Percentiles rank a stretch among this genome's conserved stretches.
These are phyloP conservation scores for Alviniconcha marisindica DNA, from an alignment of 1,140 invertebrate species.

Conservation along the genomic window DNA sequence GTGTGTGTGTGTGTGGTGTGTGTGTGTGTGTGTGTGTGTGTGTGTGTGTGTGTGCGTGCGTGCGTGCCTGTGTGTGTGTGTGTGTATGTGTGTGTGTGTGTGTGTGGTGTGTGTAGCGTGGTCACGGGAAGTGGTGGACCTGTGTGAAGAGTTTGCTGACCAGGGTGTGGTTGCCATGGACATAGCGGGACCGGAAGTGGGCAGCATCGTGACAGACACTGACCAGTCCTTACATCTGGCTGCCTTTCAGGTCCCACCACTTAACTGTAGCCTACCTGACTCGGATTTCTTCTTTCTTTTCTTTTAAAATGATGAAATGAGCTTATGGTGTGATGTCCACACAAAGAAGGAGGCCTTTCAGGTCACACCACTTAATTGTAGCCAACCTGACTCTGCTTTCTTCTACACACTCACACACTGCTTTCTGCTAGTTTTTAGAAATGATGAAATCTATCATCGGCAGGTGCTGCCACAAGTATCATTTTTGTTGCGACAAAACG, in stretches of 20 bases:
- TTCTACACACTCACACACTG: too few relatives aligned
- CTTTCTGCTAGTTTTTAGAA: too few relatives aligned
- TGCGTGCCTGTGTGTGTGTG: not conserved
- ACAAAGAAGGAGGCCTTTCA: too few relatives aligned
- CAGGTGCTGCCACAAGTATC: too few relatives aligned
- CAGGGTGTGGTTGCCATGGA: constrained; percentile 81
- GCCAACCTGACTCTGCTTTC: too few relatives aligned
- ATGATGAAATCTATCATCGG: too few relatives aligned
- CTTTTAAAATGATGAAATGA: too few relatives aligned
- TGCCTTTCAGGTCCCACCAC: constrained; percentile 70
- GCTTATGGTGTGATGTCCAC: too few relatives aligned
- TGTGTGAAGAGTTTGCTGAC: constrained; percentile 77
- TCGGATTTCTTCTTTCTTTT: too few relatives aligned
- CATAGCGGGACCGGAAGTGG: constrained; percentile 78
- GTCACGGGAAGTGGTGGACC: constrained; percentile 76
- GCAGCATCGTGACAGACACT: constrained; percentile 59
- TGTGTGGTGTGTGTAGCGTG: constrained; percentile 67
- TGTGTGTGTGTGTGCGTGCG: not conserved
- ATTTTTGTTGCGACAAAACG: too few relatives aligned
- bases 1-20: not conserved
- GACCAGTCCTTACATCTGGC: constrained; percentile 64
- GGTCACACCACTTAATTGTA: too few relatives aligned
- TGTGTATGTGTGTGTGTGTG: constrained; percentile 7
- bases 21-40: not conserved
- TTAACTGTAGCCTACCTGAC: too few relatives aligned